These are phyloP conservation scores for Hesperia comma DNA, from an alignment of 2,888 invertebrate genomes.

Conservation along the genomic window DNA sequence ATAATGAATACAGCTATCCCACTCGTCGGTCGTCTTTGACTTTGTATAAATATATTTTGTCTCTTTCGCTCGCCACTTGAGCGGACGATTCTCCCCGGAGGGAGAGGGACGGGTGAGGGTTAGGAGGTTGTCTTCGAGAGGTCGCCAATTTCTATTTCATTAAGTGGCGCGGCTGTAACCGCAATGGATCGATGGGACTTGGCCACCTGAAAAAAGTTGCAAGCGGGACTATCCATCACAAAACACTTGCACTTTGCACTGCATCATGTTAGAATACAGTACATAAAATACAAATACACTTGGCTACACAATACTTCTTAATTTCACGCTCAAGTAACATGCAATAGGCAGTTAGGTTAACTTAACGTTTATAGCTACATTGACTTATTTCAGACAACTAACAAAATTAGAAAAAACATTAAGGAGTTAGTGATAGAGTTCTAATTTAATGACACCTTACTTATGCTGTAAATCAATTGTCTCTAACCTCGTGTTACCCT, in stretches of 20 bases:
- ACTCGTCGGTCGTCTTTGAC: slow-evolving; percentile 82
- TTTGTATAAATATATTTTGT: slow-evolving; percentile 83
- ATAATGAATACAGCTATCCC: slow-evolving; percentile 84
- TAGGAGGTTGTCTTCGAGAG: slow-evolving; percentile 81
- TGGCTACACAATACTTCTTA: too few species aligned
- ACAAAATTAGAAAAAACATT: too few species aligned
- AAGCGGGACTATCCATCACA: slow-evolving; percentile 1
- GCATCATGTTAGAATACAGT: background rate
- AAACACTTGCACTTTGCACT: background rate
- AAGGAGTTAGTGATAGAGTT: too few species aligned
- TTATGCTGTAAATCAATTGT: too few species aligned
- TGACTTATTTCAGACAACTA: too few species aligned
- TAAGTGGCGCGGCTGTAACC: slow-evolving; percentile 79
- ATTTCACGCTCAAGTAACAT: too few species aligned
- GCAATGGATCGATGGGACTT: slow-evolving; percentile 74
- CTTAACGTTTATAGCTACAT: too few species aligned
- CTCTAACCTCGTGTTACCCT: too few species aligned
- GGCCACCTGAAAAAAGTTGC: slow-evolving; percentile 62
- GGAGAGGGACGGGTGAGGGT: slow-evolving; percentile 75
- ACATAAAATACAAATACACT: too few species aligned
- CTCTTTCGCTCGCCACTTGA: slow-evolving; percentile 71
- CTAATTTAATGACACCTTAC: too few species aligned
- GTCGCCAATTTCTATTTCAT: slow-evolving; percentile 83
- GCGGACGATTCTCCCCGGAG: slow-evolving; percentile 63
- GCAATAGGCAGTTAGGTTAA: too few species aligned